Evolutionary conservation across 2,888 invertebrate species (phyloP).

Genomic region (Psylliodes chrysocephalus): DNA sequence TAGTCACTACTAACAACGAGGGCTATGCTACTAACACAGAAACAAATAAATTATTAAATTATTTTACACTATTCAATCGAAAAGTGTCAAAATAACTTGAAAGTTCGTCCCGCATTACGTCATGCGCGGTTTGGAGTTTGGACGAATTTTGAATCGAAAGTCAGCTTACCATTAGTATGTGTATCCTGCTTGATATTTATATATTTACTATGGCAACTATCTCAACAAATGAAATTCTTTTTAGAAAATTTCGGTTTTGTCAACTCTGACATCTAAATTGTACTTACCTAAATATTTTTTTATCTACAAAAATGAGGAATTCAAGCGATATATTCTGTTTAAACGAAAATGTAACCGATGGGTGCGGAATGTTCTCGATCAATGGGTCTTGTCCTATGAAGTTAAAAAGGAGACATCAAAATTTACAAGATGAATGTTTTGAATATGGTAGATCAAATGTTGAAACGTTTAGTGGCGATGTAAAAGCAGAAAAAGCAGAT

Average conservation of each 20-base stretch:
- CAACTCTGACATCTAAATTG: conserved; percentile 1
- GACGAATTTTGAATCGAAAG: too few relatives aligned
- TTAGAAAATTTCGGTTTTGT: conserved; percentile 15
- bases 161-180: too few relatives aligned
- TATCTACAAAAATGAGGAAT: conserved; percentile 49
- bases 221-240: too few relatives aligned
- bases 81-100: too few relatives aligned
- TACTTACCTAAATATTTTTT: neutral
- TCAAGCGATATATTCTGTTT: conserved; percentile 61
- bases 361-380: conserved; percentile 59
- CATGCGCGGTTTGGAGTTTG: too few relatives aligned
- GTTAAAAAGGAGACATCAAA: conserved; percentile 48
- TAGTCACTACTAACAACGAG: too few relatives aligned
- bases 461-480: conserved; percentile 24
- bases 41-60: too few relatives aligned
- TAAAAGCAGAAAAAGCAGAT: conserved; percentile 15
- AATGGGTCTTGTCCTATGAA: conserved; percentile 58
- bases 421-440: conserved; percentile 41
- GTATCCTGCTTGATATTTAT: too few relatives aligned
- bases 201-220: too few relatives aligned
- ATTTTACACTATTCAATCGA: too few relatives aligned
- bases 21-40: too few relatives aligned
- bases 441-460: conserved; percentile 42
- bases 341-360: conserved; percentile 56
- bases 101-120: too few relatives aligned